Percentiles rank a stretch among this genome's conserved stretches.
Conservation (phyloP, 2,888 invertebrate genomes). For the Dorcus hopei region DNA sequence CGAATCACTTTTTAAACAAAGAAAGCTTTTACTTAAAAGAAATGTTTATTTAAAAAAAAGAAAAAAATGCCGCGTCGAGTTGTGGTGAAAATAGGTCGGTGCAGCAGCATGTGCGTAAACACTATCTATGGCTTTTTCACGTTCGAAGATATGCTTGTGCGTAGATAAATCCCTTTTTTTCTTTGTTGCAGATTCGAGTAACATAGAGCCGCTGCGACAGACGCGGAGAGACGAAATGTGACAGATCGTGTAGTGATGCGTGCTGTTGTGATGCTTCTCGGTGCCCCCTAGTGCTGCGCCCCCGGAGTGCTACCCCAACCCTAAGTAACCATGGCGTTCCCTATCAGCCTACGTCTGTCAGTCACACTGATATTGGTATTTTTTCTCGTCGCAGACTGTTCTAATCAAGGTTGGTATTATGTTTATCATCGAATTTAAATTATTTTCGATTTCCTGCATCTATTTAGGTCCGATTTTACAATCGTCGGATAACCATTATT, state of each 20-base stretch:
- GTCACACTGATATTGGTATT: conserved; percentile 38
- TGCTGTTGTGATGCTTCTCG: conserved; percentile 32
- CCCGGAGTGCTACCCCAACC: conserved; percentile 30
- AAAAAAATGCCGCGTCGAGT: not conserved
- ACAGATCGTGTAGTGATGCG: conserved; percentile 29
- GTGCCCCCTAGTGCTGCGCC: conserved; percentile 32
- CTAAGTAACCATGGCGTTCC: conserved; percentile 36
- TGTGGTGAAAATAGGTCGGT: not conserved
- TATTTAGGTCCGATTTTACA: no score
- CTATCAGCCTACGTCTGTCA: conserved; percentile 34
- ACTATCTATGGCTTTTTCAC: not conserved
- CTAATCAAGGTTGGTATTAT: conserved; percentile 39
- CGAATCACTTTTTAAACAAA: not conserved
- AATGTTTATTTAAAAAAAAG: not conserved
- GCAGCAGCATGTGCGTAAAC: not conserved
- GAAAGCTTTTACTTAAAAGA: not conserved
- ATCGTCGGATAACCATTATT: no score
- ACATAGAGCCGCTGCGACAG: conserved; percentile 7
- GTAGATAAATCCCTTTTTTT: conserved; percentile 1
- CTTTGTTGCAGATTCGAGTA: conserved; percentile 29
- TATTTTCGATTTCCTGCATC: not conserved
- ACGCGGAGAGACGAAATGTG: conserved; percentile 25
- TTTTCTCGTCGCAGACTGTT: conserved; percentile 33
- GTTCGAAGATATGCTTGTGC: not conserved
- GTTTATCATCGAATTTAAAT: conserved; percentile 12